Evolutionary conservation across 2,113 vertebrate genomes (phyloP), one percentile per base, ranked within the genome.

Genomic region (Nibea albiflora): DNA sequence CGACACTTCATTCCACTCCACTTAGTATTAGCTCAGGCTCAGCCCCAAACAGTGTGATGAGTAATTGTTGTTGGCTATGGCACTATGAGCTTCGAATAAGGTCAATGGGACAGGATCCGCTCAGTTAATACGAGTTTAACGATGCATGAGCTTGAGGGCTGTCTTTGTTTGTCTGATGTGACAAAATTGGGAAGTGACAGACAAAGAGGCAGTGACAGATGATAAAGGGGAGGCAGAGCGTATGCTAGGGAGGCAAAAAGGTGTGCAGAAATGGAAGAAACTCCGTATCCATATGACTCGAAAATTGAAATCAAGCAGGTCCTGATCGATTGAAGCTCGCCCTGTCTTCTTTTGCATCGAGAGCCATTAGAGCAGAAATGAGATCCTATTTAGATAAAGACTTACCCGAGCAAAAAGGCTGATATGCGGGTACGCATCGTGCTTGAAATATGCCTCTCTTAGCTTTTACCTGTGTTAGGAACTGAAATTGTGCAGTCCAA

Each of bases 1-100:
- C 70, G 61, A 69, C 85, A 79, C 73, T 74, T 76, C 60, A 81
- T 78, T 83, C 60, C 66, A 77, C 87, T 84, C 17, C 80, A 72
- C 76, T 72, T 60, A 46, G 80, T 46, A 65, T 80, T 73, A 83
- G 78, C 76, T 84, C 85, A 83, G 60, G 76, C 72, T 84, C 77
- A 61, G 62, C 76, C 47, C 57, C 76, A 22, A 73, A 76, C 69
- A 57, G 31, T 0, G 3, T 0, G 42, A 61, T 78, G 76, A 79
- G 64, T 82, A 72, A 85, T 71, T 75, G 80, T 75, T 79, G 75
- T 84, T 73, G 50, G 71, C 65, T 80, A 63, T 52, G 69, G 67
- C 60, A 11, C 60, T 49, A 39, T 49, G 72, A 69, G 83, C 81
- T 75, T 65, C 73, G 75, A 79, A 83, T 76, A 79, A 88, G 82